Evolutionary conservation across 2,888 invertebrate genomes (phyloP).

Genomic region (Phrixothrix hirtus): DNA sequence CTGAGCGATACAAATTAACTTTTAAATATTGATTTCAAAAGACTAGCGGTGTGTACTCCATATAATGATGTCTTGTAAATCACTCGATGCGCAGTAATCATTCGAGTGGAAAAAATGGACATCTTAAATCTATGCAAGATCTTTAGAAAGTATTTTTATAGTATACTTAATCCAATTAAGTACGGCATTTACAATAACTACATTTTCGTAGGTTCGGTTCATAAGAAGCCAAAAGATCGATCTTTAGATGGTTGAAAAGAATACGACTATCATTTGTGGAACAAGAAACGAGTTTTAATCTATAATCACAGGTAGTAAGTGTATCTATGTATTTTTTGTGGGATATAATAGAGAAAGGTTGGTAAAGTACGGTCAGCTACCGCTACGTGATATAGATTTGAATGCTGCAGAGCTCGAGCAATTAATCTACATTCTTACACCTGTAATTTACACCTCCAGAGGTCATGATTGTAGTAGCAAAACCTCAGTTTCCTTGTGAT

Average conservation of each 20-base stretch:
- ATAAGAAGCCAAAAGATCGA: conserved; percentile 6
- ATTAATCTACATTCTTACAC: conserved; percentile 49
- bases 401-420: conserved; percentile 39
- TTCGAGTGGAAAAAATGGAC: neutral
- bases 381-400: conserved; percentile 47
- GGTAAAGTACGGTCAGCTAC: conserved; percentile 44
- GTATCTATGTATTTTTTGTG: conserved; percentile 38
- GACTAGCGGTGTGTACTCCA: too few relatives aligned
- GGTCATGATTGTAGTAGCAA: conserved; percentile 37
- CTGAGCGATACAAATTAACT: too few relatives aligned
- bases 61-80: too few relatives aligned
- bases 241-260: conserved; percentile 24
- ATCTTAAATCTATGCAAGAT: conserved; percentile 11
- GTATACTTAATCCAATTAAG: conserved; percentile 16
- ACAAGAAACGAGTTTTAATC: conserved; percentile 33
- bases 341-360: conserved; percentile 45
- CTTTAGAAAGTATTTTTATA: conserved; percentile 23
- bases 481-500: conserved; percentile 8
- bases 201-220: conserved; percentile 12
- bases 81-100: too few relatives aligned
- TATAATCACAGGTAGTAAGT: conserved; percentile 36
- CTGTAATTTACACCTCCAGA: conserved; percentile 47
- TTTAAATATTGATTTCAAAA: too few relatives aligned
- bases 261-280: conserved; percentile 34
- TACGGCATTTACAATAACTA: conserved; percentile 10